phyloP scores from a whole-genome alignment of 2,888 invertebrate genomes.

The Rhorus exstirpatorius region DNA sequence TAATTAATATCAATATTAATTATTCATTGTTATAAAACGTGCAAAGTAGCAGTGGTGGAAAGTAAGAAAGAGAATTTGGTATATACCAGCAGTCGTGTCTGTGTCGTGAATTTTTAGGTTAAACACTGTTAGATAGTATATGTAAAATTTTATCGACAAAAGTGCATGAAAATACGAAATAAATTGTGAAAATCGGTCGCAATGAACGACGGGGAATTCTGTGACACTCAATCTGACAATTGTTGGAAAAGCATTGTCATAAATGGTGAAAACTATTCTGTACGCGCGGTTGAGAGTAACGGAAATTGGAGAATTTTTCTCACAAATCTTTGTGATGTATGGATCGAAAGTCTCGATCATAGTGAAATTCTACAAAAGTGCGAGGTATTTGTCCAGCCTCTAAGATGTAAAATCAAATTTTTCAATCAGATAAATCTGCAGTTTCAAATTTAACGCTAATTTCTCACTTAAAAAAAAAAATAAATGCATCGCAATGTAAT shows the following conservation, averaged over 20 bases:
- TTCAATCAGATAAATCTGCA: background rate
- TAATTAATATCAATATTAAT: too few species aligned
- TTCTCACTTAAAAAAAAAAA: background rate
- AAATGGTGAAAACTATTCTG: slow-evolving; percentile 20
- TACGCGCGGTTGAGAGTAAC: slow-evolving; percentile 17
- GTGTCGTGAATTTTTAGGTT: slow-evolving; percentile 20
- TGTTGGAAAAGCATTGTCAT: slow-evolving; percentile 52
- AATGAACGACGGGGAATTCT: slow-evolving; percentile 15
- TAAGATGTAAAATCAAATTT: background rate
- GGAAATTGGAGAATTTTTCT: slow-evolving; percentile 47
- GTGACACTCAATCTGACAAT: background rate
- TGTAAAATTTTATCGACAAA: background rate
- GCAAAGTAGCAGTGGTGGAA: too few species aligned
- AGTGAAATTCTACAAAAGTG: slow-evolving; percentile 73
- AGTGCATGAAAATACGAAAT: background rate
- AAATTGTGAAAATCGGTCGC: background rate
- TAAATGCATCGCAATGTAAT: too few species aligned
- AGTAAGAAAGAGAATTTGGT: too few species aligned
- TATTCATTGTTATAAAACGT: too few species aligned
- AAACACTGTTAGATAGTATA: background rate
- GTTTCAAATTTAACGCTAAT: background rate
- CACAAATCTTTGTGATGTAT: slow-evolving; percentile 55
- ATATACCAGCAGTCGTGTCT: too few species aligned
- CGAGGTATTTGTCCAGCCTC: slow-evolving; percentile 70
- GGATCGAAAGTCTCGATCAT: slow-evolving; percentile 55